phyloP scores from a whole-genome alignment of 2,888 invertebrate genomes.

The Amorpha juglandis region DNA sequence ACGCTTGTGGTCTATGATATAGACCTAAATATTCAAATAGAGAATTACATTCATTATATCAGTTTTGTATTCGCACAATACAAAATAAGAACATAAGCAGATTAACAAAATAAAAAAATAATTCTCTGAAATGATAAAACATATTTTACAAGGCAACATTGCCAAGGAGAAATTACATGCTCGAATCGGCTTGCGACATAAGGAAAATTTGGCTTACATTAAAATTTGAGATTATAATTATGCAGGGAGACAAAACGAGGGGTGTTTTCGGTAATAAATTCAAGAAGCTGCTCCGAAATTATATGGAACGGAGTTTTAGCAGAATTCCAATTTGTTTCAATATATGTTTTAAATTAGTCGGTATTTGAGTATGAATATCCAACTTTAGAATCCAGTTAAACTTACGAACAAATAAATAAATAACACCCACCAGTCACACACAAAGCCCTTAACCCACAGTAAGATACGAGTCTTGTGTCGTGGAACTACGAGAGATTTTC shows the following conservation, averaged over 20 bases:
- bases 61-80: not conserved
- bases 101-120: not conserved
- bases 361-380: conserved; percentile 1
- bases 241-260: conserved; percentile 22
- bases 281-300: conserved; percentile 13
- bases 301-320: conserved; percentile 3
- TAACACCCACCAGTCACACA: too few species aligned
- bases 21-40: not conserved
- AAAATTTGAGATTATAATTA: conserved; percentile 25
- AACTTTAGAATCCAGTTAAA: not conserved
- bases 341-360: not conserved
- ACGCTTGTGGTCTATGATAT: too few species aligned
- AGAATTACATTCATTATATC: not conserved
- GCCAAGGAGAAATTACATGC: conserved; percentile 13
- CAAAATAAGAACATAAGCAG: not conserved
- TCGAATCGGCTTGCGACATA: conserved; percentile 9
- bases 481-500: too few species aligned
- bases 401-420: too few species aligned
- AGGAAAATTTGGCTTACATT: conserved; percentile 22
- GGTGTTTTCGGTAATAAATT: conserved; percentile 20
- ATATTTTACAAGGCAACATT: not conserved
- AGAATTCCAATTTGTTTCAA: conserved; percentile 1
- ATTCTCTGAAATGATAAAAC: not conserved
- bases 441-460: too few species aligned
- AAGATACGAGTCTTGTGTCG: too few species aligned